Percentiles rank a stretch among this genome's conserved stretches.
Evolutionary conservation across 2,113 vertebrate species (phyloP).

Genomic region (Ardeotis arabs): DNA sequence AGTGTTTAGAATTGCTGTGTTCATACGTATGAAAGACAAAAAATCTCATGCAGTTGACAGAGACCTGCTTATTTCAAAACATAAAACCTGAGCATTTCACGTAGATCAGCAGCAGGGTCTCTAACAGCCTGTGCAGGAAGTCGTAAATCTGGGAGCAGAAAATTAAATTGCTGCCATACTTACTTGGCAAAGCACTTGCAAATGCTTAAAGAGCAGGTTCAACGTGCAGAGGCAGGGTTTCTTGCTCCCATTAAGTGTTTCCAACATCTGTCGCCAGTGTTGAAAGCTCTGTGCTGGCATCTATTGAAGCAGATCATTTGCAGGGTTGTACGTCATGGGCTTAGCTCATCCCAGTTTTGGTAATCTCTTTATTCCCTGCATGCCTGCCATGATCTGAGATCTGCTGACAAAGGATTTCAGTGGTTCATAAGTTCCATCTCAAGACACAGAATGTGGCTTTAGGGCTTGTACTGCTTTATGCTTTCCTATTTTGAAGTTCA

Average conservation of each 20-base stretch:
- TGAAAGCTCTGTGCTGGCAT: slow-evolving; percentile 20
- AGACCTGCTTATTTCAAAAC: not conserved
- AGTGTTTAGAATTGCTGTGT: not conserved
- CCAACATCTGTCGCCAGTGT: not conserved
- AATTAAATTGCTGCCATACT: not conserved
- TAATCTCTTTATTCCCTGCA: slow-evolving; percentile 33
- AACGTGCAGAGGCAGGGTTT: not conserved
- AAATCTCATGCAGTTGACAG: not conserved
- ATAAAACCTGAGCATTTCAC: not conserved
- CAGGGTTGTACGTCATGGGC: not conserved
- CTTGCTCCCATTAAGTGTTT: not conserved
- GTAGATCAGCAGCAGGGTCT: not conserved
- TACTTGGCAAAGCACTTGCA: not conserved
- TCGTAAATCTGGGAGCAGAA: not conserved
- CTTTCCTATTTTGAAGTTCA: not conserved
- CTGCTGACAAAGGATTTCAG: slow-evolving; percentile 7
- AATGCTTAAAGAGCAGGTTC: not conserved
- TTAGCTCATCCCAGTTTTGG: slow-evolving; percentile 13
- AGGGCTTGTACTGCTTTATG: not conserved
- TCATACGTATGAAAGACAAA: not conserved
- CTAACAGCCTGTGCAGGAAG: not conserved
- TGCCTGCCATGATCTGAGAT: not conserved
- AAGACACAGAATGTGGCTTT: not conserved
- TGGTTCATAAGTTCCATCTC: not conserved
- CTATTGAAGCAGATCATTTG: slow-evolving; percentile 4